phyloP scores from a whole-genome alignment of 2,113 vertebrate genomes.

The Manacus vitellinus region DNA sequence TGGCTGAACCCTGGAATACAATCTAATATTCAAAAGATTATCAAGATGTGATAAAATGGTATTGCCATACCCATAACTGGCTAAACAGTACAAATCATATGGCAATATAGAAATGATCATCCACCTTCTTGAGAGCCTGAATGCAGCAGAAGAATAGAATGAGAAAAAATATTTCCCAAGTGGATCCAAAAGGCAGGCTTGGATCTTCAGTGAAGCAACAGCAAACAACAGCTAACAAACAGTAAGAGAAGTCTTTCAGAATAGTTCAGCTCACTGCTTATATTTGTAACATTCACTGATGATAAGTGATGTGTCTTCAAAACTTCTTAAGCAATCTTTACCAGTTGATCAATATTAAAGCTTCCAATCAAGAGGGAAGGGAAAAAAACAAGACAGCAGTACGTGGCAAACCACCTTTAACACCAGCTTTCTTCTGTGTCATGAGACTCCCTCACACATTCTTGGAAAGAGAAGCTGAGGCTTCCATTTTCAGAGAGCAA shows the following conservation, averaged over 20 bases:
- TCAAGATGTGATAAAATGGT: not conserved
- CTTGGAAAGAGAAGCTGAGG: not conserved
- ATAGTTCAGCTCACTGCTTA: not conserved
- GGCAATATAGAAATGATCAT: not conserved
- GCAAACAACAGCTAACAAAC: not conserved
- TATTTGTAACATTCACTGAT: not conserved
- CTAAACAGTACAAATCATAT: not conserved
- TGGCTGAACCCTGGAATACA: not conserved
- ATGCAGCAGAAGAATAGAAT: not conserved
- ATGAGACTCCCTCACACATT: fast-evolving
- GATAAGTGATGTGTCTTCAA: not conserved
- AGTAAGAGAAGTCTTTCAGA: not conserved
- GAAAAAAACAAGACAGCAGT: not conserved
- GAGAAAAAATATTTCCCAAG: not conserved
- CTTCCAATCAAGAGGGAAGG: not conserved
- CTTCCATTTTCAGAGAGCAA: not conserved
- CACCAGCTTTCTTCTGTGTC: not conserved
- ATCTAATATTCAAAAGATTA: not conserved
- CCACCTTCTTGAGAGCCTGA: not conserved
- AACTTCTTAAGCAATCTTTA: not conserved
- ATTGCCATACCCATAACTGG: not conserved
- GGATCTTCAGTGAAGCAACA: not conserved
- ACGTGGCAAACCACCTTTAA: not conserved
- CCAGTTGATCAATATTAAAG: not conserved
- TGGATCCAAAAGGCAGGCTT: not conserved